These are phyloP conservation scores for Brachymystax lenok DNA, from an alignment of 2,797 vertebrate genomes.

Conservation along the genomic window DNA sequence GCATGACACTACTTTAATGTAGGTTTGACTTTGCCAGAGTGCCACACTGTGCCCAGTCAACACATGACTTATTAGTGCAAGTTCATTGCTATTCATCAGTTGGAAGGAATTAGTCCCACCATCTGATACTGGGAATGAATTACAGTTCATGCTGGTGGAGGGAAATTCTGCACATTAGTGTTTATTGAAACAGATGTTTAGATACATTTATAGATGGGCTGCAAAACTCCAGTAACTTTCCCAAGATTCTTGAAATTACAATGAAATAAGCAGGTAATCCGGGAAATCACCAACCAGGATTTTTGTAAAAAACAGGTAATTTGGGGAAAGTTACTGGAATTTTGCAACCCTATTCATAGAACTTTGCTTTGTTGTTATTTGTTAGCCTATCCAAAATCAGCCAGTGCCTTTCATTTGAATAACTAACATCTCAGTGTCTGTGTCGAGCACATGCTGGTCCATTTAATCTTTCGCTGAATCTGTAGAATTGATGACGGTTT, in stretches of 20 bases:
- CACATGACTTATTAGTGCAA: slow-evolving; percentile 13
- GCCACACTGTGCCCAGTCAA: background rate
- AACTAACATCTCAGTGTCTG: slow-evolving; percentile 23
- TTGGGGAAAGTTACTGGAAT: too few relatives aligned
- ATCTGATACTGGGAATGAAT: slow-evolving; percentile 26
- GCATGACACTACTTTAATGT: background rate
- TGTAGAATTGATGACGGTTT: background rate
- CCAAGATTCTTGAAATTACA: too few relatives aligned
- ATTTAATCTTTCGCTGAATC: slow-evolving; percentile 17
- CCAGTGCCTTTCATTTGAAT: slow-evolving; percentile 24
- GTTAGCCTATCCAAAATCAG: slow-evolving; percentile 27
- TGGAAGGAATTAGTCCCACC: slow-evolving; percentile 21
- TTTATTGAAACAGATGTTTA: slow-evolving; percentile 45
- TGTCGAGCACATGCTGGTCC: slow-evolving; percentile 30
- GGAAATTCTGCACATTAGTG: slow-evolving; percentile 39
- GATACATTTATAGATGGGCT: slow-evolving; percentile 11
- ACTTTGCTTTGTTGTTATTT: slow-evolving; percentile 26
- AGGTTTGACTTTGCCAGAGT: slow-evolving; percentile 6
- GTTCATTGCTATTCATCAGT: slow-evolving; percentile 24
- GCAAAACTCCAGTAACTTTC: too few relatives aligned
- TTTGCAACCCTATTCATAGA: too few relatives aligned
- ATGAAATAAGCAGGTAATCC: too few relatives aligned
- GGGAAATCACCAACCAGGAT: too few relatives aligned
- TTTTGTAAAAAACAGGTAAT: too few relatives aligned
- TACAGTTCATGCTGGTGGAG: slow-evolving; percentile 20